These are phyloP conservation scores for Zaprionus taronus DNA, from an alignment of 1,140 invertebrate genomes.

Conservation along the genomic window DNA sequence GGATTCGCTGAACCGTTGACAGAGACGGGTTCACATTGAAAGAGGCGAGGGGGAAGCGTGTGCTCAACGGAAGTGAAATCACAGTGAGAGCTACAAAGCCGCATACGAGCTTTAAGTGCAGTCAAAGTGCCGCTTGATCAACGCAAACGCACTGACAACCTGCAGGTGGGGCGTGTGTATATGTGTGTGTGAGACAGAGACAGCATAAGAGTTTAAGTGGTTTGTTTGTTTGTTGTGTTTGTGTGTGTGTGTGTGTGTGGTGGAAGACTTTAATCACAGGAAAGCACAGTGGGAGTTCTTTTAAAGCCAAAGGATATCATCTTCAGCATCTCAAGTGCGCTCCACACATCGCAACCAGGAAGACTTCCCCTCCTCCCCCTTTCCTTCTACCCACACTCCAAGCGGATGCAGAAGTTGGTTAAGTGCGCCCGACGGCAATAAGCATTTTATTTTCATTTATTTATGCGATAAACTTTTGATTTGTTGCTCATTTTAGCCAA, in stretches of 20 bases:
- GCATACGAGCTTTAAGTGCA: slow-evolving; percentile 2
- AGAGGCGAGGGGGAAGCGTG: neutral
- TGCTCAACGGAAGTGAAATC: slow-evolving; percentile 2
- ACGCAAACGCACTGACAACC: neutral
- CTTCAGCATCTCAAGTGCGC: slow-evolving; percentile 29
- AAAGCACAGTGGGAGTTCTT: slow-evolving; percentile 32
- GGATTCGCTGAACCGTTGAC: neutral
- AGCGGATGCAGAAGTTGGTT: slow-evolving; percentile 13
- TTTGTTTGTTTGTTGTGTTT: neutral
- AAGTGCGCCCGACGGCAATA: slow-evolving; percentile 49
- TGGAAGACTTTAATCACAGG: slow-evolving; percentile 59
- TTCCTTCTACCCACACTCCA: neutral
- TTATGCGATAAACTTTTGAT: slow-evolving; percentile 81
- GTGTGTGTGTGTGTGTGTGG: neutral
- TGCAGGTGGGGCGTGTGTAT: neutral
- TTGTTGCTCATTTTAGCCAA: slow-evolving; percentile 56
- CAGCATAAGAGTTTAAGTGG: neutral
- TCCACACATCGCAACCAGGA: neutral
- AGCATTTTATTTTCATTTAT: slow-evolving; percentile 70
- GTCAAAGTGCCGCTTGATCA: slow-evolving; percentile 20
- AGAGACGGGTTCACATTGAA: neutral
- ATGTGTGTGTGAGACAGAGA: neutral
- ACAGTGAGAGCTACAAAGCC: slow-evolving; percentile 11
- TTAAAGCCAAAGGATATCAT: slow-evolving; percentile 31
- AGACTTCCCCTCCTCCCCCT: neutral